Evolutionary conservation across 2,113 vertebrate genomes (phyloP), one percentile per base, ranked within the genome.

Genomic region (Madoqua kirkii): DNA sequence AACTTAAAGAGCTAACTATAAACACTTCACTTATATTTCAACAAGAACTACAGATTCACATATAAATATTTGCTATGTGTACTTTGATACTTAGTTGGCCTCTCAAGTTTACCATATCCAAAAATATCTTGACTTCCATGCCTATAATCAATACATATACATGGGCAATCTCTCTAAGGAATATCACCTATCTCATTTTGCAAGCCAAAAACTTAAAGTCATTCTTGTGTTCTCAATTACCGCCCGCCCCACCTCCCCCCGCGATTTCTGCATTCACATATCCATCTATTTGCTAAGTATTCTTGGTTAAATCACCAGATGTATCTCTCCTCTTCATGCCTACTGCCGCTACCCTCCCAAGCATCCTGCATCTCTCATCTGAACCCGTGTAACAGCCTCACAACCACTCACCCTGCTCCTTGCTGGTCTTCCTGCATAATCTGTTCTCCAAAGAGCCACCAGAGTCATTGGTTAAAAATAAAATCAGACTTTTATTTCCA

Each of bases 181-280:
- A 55, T 9, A 29, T 16, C 14, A 6, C 74, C n/a, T 92, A 57
- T 43, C 10, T 89, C 40, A 48, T 54, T 36, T 36, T 94, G 14
- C 3, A 21, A 93, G 27, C 11, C 25, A 6, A 64, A 89, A 83
- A 36, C 40, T 14, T 89, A 19, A 19, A 57, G 50, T 59, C 27
- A 87, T 91, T 84, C 29, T 52, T 52, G 13, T 67, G 62, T 64
- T 4, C 14, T 25, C 21, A 57, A 1, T 11, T 10, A 36, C 60
- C 1, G 1, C 31, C 11, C 4, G 17, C 87, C 1, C 2, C 31
- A 12, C 27, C 25, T 8, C 4, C 23, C 90, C 1, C 2, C 31
- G 12, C 23, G 3, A 13, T 43, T 85, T 67, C 21, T 55, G 4
- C 52, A 79, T 52, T 33, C 43, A 85, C 11, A 48, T 7, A 84